Base-by-base conservation (phyloP, 2,113 vertebrate species). In the Ardeotis arabs region DNA sequence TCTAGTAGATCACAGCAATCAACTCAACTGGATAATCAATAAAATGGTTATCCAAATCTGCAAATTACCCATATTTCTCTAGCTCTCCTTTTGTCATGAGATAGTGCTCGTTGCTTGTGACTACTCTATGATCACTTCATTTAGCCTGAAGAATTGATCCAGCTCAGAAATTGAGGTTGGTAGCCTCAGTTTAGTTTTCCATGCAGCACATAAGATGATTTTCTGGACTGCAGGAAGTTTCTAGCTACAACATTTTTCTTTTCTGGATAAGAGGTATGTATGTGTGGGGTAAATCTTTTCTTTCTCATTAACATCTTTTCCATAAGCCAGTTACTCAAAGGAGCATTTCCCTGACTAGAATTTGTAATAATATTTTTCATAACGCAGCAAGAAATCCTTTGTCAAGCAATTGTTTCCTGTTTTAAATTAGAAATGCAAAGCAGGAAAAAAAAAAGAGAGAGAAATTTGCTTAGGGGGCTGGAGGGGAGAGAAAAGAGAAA, bases 371-470 rank as follows among this genome's bases (percentile, higher is more conserved):
- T 74, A 41, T 28, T 96, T 79, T 88, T 89, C 41, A n/a, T 68
- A 75, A 74, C 6, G 8, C 27, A 73, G 10, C 17, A 62, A 95
- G 9, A 90, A 89, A 89, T 84, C 23, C 19, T 86, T 92, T 89
- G 60, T 59, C 60, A 82, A 84, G 27, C 4, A 81, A 49, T 37
- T 60, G 9, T 55, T 90, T 92, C 35, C 49, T 53, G 12, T 68
- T 87, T 84, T 25, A 95, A 92, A 82, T 89, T 58, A 94, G 19
- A 94, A 90, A 77, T 37, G 20, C 8, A 77, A 76, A 83, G 15
- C n/a, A 76, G 11, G 8, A 37, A 17, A 22, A 24, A 16, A 31
- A 45, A 17, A n/a, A 8, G 22, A 44, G 8, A 68, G 5, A 72
- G 4, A 67, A 6, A 37, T 41, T 76, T 83, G 8, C 23, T 52